Base-by-base conservation (phyloP, 2,113 vertebrate genomes). In the Microcebus griseorufus region DNA sequence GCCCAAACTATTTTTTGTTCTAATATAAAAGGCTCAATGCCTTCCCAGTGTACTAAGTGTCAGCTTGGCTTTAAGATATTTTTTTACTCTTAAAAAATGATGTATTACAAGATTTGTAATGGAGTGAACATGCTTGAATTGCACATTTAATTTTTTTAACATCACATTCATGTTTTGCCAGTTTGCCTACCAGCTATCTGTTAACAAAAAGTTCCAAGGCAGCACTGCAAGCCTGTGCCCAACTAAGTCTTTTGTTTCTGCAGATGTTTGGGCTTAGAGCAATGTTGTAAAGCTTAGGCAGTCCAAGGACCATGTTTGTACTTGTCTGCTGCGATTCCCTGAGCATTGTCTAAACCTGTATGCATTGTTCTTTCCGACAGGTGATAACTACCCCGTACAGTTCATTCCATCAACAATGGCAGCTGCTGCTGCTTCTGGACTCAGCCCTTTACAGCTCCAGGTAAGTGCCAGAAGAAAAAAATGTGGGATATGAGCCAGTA, bases 321-420 rank as follows among this genome's bases (percentile, higher is more conserved):
- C 99, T 99, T 99, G 99, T 98, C 99, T 98, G 98, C 98, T 97
- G 98, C 97, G 98, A 98, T 99, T 99, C 98, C 98, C 98, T 93
- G 98, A 98, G 99, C 99, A 99, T 99, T 99, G 99, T 99, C 99
- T 99, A 99, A 99, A 99, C 99, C 99, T 99, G 99, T 98, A 97
- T 81, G 99, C 99, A 99, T 99, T 99, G 99, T 99, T 99, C 98
- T 99, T 97, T 98, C 98, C 98, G 99, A 99, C 99, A 99, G 99
- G 99, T 99, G 99, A 99, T 99, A 99, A 99, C 99, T 99, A 99
- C 99, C 99, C 99, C 22, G 99, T 99, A 99, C 99, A 99, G 99
- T 99, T 99, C 99, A 99, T 99, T 99, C 99, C 99, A 98, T 99
- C 99, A 98, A 99, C 99, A 99, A 99, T 99, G 99, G 99, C 99